phyloP scores from a whole-genome alignment of 2,888 invertebrate species.

The Theodoxus fluviatilis region DNA sequence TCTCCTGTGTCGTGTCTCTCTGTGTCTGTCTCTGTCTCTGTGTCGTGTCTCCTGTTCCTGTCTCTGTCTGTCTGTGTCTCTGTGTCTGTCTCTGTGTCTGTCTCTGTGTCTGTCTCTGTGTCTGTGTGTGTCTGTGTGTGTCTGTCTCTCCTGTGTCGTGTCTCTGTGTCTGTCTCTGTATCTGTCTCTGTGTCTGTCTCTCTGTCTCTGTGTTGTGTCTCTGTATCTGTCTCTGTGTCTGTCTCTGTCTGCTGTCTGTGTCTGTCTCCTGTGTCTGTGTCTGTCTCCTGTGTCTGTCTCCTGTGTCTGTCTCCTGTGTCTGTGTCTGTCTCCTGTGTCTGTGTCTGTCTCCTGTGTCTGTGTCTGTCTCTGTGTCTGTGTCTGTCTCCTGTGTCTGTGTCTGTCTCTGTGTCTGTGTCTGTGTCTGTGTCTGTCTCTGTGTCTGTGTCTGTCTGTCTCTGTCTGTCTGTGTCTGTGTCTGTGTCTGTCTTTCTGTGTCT shows the following conservation, averaged over 20 bases:
- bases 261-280: not conserved
- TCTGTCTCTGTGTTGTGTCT: constrained; percentile 29
- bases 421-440: not conserved
- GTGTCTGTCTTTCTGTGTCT: not conserved
- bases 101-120: not conserved
- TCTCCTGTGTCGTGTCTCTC: not conserved
- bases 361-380: not conserved
- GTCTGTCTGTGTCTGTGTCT: not conserved
- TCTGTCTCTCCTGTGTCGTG: not conserved
- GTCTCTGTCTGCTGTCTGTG: too few species aligned
- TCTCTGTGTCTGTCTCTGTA: not conserved
- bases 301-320: not conserved
- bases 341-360: not conserved
- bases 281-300: not conserved
- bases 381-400: not conserved
- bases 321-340: not conserved
- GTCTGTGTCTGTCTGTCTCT: not conserved
- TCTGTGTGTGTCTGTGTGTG: not conserved
- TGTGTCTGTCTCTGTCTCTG: too few species aligned
- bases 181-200: not conserved
- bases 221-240: too few species aligned
- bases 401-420: not conserved
- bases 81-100: not conserved
- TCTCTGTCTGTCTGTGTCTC: too few species aligned
- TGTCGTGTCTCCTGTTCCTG: too few species aligned